phyloP scores from a whole-genome alignment of 1,140 invertebrate species.

The Stegodyphus dumicola region DNA sequence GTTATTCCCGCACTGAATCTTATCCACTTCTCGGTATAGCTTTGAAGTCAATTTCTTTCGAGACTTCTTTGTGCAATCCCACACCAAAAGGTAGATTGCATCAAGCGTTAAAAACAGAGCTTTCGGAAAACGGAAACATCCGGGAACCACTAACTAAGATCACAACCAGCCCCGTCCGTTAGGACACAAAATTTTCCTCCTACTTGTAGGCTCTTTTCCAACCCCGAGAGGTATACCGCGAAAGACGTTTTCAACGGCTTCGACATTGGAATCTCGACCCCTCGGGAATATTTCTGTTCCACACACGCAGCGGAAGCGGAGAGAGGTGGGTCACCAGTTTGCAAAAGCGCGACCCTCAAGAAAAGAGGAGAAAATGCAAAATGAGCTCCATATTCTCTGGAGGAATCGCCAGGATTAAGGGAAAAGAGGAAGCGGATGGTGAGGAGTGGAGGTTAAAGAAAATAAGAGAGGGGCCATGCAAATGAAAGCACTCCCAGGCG shows the following conservation, averaged over 20 bases:
- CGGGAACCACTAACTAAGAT: background rate
- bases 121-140: too few species aligned
- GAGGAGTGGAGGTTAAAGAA: background rate
- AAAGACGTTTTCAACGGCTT: slow-evolving; percentile 36
- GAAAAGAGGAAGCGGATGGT: background rate
- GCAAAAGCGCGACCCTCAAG: too few species aligned
- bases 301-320: background rate
- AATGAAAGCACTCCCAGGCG: slow-evolving; percentile 43
- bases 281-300: background rate
- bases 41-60: too few species aligned
- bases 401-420: slow-evolving; percentile 19
- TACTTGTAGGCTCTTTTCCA: background rate
- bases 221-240: slow-evolving; percentile 19
- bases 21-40: too few species aligned
- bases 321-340: too few species aligned
- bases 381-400: slow-evolving; percentile 1
- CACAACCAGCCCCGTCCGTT: background rate
- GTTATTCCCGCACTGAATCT: too few species aligned
- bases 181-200: background rate
- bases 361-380: slow-evolving; percentile 42
- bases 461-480: slow-evolving; percentile 31
- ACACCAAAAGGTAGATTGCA: too few species aligned
- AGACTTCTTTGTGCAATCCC: too few species aligned
- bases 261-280: slow-evolving; percentile 12
- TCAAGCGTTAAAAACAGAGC: too few species aligned